Evolutionary conservation across 2,888 invertebrate genomes (phyloP), one percentile per base, ranked within the genome.

Genomic region (Plagodis pulveraria): DNA sequence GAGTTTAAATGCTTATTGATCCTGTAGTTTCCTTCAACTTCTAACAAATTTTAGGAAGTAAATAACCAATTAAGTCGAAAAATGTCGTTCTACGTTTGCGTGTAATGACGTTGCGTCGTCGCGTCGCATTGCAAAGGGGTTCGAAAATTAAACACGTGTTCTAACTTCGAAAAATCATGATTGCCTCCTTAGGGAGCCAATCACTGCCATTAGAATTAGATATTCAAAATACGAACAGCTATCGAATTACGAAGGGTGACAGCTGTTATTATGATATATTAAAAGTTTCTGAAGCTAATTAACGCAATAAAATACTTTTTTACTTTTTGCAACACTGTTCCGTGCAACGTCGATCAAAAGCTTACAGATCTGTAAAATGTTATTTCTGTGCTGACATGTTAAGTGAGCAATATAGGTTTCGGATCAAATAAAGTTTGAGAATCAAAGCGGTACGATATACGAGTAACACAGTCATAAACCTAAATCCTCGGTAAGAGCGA

Each of bases 121-220:
- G 89, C 80, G 76, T 91, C 89, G 73, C 71, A 82, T 91, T 89
- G 86, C 90, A 78, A 81, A 76, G 81, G 81, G 86, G 89, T 86
- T 81, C 72, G 72, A 81, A 86, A 88, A 84, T 84, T 85, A 87
- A 90, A 89, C 92, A 91, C 91, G 91, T 91, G 92, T 87, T 86
- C 87, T 71, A 83, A 85, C 80, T 85, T 88, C 81, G 77, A 87
- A 89, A 91, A 90, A 87, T 91, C 88, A 80, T 89, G 89, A 91
- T 92, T 89, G 84, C 85, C 87, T 90, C 92, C 91, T 88, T 67
- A 81, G 88, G 92, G 92, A 91, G 86, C 87, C 91, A 91, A 91
- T 92, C 89, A 90, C 84, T 75, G 84, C 83, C 82, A 89, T 90
- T 90, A 90, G 87, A 91, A 91, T 91, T 90, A 91, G 91, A 90